Evolutionary conservation across 30 jellyfish, hydroid and myxozoan species (phyloP), one percentile per base, ranked within the genome.

Genomic region (Nemopilema nomurai): DNA sequence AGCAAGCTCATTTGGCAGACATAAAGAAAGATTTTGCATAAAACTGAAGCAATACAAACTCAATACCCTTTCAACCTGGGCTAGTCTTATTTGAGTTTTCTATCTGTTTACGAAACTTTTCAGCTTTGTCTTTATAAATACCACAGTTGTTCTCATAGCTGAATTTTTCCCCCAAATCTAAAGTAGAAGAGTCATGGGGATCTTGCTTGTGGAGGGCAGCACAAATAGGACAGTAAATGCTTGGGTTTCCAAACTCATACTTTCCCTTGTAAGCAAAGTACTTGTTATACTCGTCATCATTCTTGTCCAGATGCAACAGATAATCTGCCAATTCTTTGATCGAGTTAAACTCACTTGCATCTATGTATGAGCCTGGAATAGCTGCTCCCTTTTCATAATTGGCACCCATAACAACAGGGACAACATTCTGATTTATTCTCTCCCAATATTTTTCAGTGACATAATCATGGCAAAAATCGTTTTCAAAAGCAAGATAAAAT

Each of bases 351-450:
- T 89, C 89, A 16, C 84, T 41, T 18, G 82, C 92, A 82, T 94
- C 94, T 18, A 94, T 94, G 84, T 83, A 94, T 73, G 99, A 89
- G 28, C 97, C 97, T 3, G 99, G 97, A 20, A 94, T 80, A 20
- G 92, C 90, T 13, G 76, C 70, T 66, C 80, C 69, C 4, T 70
- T 66, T 73, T 88, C 90, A 70, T 94, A 94, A 53, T 71, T 81
- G 0, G 97, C 93, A 1, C 97, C 99, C 97, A 94, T 89, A 6
- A 94, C 99, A 67, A 94, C 86, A 0, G 99, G 99, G 0, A 94
- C 95, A 0, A 77, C 63, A 22, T 84, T 88, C 81, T 84, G 82
- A 18, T 28, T 49, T 4, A 89, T 30, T 63, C 85, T 41, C 64
- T 89, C 84, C 95, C 93, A 94, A 86, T 94, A 94, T 49, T 94